Conservation (phyloP, 2,888 invertebrate genomes). For the Taenaris catops region DNA sequence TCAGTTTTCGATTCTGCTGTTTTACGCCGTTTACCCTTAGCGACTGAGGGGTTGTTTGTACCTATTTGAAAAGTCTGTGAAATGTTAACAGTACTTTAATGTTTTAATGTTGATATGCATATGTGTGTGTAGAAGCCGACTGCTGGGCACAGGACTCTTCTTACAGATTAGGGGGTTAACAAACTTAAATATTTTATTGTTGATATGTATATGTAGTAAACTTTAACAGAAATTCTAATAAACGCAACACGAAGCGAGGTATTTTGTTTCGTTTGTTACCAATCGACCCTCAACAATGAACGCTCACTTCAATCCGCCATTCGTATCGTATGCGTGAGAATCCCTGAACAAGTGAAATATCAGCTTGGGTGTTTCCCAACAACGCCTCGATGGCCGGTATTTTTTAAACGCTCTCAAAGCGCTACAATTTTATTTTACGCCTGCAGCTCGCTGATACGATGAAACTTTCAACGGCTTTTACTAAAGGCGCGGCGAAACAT, state of each 20-base stretch:
- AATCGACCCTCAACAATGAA: conserved; percentile 1
- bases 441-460: conserved; percentile 70
- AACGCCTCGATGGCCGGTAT: conserved; percentile 29
- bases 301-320: conserved; percentile 1
- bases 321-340: conserved; percentile 7
- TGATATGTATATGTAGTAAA: no score
- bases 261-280: conserved; percentile 2
- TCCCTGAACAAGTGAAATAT: conserved; percentile 22
- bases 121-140: no score
- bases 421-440: conserved; percentile 69
- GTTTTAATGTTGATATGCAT: no score
- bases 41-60: no score
- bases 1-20: no score
- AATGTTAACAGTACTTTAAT: no score
- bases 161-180: no score
- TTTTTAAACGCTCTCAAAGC: conserved; percentile 44
- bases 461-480: conserved; percentile 72
- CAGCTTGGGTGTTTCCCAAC: conserved; percentile 19
- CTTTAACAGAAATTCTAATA: not conserved
- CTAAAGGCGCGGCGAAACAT: conserved; percentile 55
- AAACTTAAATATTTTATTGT: no score
- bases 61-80: no score
- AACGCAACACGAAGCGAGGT: not conserved
- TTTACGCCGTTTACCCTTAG: no score
- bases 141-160: no score